Evolutionary conservation across 2,888 invertebrate species (phyloP).

Genomic region (Habrosyne pyritoides): DNA sequence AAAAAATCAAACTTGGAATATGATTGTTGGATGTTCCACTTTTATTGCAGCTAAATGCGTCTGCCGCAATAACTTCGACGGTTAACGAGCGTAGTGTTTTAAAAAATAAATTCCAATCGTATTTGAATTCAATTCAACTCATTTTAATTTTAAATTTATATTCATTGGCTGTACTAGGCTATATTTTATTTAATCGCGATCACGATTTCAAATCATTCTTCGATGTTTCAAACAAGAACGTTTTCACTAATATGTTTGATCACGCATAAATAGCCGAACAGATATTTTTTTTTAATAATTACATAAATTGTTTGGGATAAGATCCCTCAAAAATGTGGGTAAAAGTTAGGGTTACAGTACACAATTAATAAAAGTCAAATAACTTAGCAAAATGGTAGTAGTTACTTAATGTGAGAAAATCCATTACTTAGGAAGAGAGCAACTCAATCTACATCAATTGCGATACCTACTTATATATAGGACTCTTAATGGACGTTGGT

Average conservation of each 20-base stretch:
- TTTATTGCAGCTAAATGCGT: conserved; percentile 70
- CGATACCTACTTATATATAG: conserved; percentile 9
- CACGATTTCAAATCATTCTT: neutral
- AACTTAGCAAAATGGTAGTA: neutral
- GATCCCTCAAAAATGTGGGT: too few species aligned
- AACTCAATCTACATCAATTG: conserved; percentile 4
- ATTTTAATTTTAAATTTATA: neutral
- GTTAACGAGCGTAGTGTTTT: conserved; percentile 47
- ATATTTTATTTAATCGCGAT: neutral
- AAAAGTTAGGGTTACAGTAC: too few species aligned
- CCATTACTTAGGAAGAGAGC: conserved; percentile 1
- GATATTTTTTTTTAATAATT: too few species aligned
- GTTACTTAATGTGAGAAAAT: neutral
- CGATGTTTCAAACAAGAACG: neutral
- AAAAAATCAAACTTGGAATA: conserved; percentile 65
- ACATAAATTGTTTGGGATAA: too few species aligned
- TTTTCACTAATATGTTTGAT: too few species aligned
- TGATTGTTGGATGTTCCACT: conserved; percentile 61
- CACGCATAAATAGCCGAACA: too few species aligned
- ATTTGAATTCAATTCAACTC: too few species aligned
- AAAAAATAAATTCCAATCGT: neutral
- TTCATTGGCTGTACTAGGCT: neutral
- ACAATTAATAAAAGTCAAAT: neutral
- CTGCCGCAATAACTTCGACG: conserved; percentile 68
- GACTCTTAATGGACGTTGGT: conserved; percentile 37